Conservation (phyloP, 1,140 invertebrate species). For the Drosophila malerkotliana region DNA sequence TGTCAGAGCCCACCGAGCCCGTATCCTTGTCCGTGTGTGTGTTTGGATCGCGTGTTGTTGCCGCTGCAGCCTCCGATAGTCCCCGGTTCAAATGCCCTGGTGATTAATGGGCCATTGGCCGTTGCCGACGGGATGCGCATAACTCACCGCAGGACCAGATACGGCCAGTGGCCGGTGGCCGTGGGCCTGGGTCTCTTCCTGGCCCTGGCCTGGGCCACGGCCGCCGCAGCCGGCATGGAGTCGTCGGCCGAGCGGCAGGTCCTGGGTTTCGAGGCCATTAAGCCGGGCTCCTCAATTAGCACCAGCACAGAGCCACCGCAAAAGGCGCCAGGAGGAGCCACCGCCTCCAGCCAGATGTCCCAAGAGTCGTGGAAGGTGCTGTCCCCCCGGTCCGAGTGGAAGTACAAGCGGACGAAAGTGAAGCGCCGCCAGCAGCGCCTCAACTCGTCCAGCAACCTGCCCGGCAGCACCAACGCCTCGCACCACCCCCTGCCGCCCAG, state of each 20-base stretch:
- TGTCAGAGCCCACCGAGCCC: neutral
- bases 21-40: neutral
- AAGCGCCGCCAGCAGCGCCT: conserved; percentile 69
- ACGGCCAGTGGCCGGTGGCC: conserved; percentile 42
- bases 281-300: conserved; percentile 43
- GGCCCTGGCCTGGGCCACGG: conserved; percentile 44
- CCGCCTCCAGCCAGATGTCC: neutral
- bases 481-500: conserved; percentile 1
- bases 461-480: conserved; percentile 47
- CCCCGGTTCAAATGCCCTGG: conserved; percentile 70
- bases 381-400: conserved; percentile 48
- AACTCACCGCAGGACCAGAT: conserved; percentile 64
- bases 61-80: conserved; percentile 42
- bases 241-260: conserved; percentile 63
- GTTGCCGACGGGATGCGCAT: conserved; percentile 76
- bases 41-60: conserved; percentile 6
- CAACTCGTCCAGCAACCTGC: conserved; percentile 65
- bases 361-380: conserved; percentile 11
- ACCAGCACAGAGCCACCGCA: conserved; percentile 10
- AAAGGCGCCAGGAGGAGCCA: neutral
- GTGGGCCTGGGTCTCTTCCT: conserved; percentile 33
- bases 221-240: conserved; percentile 56
- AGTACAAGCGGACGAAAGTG: conserved; percentile 67
- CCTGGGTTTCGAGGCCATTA: conserved; percentile 38
- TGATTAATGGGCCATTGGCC: conserved; percentile 77